A percentile compares a stretch with the other conserved stretches of the same genome.
Conservation (phyloP, 2,888 invertebrate genomes). For the Ganaspis brasiliensis region DNA sequence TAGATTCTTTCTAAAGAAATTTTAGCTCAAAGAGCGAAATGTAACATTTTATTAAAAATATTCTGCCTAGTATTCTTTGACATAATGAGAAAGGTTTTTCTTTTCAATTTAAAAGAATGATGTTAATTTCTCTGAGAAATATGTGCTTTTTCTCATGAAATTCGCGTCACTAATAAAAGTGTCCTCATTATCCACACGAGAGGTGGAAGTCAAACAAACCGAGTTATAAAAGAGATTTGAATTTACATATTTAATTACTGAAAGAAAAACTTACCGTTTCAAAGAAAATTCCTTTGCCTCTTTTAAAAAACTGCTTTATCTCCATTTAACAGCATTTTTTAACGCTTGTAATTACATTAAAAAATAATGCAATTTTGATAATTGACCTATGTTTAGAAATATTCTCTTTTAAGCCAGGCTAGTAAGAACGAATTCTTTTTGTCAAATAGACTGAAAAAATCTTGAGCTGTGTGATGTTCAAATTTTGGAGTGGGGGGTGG, state of each 20-base stretch:
- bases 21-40: no score
- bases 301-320: neutral
- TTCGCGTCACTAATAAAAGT: constrained; percentile 4
- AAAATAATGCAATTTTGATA: no score
- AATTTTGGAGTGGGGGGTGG: no score
- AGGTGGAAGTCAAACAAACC: neutral
- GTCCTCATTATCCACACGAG: constrained; percentile 13
- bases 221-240: neutral
- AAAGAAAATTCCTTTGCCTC: constrained; percentile 3
- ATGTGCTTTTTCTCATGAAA: neutral
- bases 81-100: neutral
- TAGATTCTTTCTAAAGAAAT: no score
- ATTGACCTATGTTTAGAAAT: no score
- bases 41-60: no score
- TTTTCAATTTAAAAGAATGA: neutral
- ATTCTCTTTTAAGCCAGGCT: no score
- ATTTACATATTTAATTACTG: constrained; percentile 29
- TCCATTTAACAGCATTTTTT: neutral
- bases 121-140: neutral
- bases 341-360: no score
- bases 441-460: no score
- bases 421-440: no score
- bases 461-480: no score
- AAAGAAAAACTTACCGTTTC: constrained; percentile 1
- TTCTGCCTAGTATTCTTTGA: neutral